Evolutionary conservation across 2,888 invertebrate genomes (phyloP).

Genomic region (Drosophila leonis): DNA sequence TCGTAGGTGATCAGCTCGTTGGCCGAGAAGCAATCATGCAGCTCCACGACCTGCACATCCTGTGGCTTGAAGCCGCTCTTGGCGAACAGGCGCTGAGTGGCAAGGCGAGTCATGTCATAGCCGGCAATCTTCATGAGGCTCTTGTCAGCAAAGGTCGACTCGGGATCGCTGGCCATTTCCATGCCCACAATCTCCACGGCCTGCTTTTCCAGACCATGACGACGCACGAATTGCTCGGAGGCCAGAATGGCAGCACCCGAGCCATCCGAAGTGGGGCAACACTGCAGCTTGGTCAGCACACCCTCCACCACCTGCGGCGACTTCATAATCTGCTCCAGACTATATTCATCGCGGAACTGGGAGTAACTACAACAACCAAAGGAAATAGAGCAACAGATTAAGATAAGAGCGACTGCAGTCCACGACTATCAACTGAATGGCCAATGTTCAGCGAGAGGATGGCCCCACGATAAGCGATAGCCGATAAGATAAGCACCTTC

Average conservation of each 20-base stretch:
- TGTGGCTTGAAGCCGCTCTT: constrained; percentile 91
- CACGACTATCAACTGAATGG: constrained; percentile 14
- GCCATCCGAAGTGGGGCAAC: constrained; percentile 99
- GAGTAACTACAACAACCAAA: constrained; percentile 88
- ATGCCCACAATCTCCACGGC: constrained; percentile 98
- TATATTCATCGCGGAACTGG: constrained; percentile 96
- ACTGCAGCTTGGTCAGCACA: constrained; percentile 97
- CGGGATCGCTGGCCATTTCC: constrained; percentile 98
- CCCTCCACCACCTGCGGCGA: constrained; percentile 95
- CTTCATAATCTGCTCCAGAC: constrained; percentile 94
- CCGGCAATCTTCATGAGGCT: constrained; percentile 88
- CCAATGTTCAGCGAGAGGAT: constrained; percentile 37
- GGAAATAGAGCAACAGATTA: constrained; percentile 3
- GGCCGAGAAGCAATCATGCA: constrained; percentile 99
- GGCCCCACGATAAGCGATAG: constrained; percentile 30
- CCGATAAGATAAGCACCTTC: constrained; percentile 52
- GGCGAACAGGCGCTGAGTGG: constrained; percentile 91
- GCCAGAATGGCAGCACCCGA: constrained; percentile 96
- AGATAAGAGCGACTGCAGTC: constrained; percentile 13
- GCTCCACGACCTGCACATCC: constrained; percentile 96
- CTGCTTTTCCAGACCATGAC: constrained; percentile 92
- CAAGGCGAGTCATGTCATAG: constrained; percentile 96
- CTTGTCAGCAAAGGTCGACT: constrained; percentile 90
- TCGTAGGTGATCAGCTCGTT: constrained; percentile 99
- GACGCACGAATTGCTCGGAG: constrained; percentile 95